Base-by-base conservation (phyloP, 2,888 invertebrate genomes). In the Ypsolopha scabrella region DNA sequence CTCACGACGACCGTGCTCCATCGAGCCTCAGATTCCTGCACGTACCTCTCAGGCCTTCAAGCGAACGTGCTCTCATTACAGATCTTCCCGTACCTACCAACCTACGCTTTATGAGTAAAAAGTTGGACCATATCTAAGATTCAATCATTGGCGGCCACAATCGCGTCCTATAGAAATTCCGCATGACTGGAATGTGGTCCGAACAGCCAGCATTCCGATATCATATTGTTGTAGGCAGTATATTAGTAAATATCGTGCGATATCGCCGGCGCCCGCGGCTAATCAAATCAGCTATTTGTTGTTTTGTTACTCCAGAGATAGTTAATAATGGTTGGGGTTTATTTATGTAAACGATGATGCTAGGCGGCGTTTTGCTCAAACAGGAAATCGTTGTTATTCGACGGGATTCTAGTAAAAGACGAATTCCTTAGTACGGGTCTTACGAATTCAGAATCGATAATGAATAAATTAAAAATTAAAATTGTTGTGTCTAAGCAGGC, bases 201-300 rank as follows among this genome's bases (percentile, higher is more conserved):
- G 75, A 76, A 80, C 74, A 73, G 75, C 71, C 77, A 58, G 71
- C 82, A 83, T 82, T 81, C 82, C 79, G 57, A 60, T 56, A 61
- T 60, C 48, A 49, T 54, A 53, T 64, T 67, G 60, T 68, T 67
- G 75, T 73, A 65, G 75, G 72, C 65, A 70, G 65, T 73, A 66
- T 78, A 75, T 81, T 81, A 74, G 77, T 80, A 80, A 82, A 80
- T 24, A 24, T 70, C 64, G 65, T 52, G 54, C 60, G 66, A 67
- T 70, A 70, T 62, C 58, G 69, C 69, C 70, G 75, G 79, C 80
- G 80, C 74, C 72, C 61, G 64, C 52, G 35, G 67, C 65, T 69
- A 67, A 71, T 76, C 72, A 72, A 70, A 67, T 55, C 60, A 64
- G 64, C 67, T 65, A 66, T 61, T 69, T 39, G 48, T 39, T 48